Conservation (phyloP, 2,113 vertebrate genomes). For the Megaptera novaeangliae region DNA sequence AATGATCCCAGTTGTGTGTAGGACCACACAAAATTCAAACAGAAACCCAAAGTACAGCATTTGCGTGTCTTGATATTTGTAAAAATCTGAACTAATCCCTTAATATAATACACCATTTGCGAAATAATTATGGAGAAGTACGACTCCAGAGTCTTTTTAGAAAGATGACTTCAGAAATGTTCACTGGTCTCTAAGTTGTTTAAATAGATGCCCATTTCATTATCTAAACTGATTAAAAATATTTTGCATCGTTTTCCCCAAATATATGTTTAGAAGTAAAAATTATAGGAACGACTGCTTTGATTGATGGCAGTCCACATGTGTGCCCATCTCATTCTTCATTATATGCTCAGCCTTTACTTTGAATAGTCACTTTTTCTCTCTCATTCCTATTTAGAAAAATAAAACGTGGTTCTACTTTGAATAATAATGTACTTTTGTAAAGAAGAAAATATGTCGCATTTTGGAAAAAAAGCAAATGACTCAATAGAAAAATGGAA, state of each 20-base stretch:
- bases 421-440: not conserved
- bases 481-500: not conserved
- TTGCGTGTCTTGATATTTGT: slow-evolving; percentile 12
- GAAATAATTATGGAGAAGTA: slow-evolving; percentile 9
- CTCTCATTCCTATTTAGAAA: not conserved
- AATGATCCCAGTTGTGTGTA: not conserved
- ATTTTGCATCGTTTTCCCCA: not conserved
- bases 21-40: slow-evolving; percentile 66
- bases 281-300: not conserved
- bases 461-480: not conserved
- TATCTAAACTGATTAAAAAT: not conserved
- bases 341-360: not conserved
- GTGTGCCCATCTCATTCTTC: not conserved
- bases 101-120: not conserved
- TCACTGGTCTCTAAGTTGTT: not conserved
- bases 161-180: slow-evolving; percentile 35
- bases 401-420: not conserved
- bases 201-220: not conserved
- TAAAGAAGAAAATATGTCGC: not conserved
- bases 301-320: not conserved
- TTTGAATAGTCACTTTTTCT: not conserved
- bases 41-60: slow-evolving; percentile 6
- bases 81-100: slow-evolving; percentile 31
- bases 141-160: not conserved
- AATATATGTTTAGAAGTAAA: not conserved